These are phyloP conservation scores for Gymnorhina tibicen DNA, from an alignment of 2,113 vertebrate genomes.

Conservation along the genomic window DNA sequence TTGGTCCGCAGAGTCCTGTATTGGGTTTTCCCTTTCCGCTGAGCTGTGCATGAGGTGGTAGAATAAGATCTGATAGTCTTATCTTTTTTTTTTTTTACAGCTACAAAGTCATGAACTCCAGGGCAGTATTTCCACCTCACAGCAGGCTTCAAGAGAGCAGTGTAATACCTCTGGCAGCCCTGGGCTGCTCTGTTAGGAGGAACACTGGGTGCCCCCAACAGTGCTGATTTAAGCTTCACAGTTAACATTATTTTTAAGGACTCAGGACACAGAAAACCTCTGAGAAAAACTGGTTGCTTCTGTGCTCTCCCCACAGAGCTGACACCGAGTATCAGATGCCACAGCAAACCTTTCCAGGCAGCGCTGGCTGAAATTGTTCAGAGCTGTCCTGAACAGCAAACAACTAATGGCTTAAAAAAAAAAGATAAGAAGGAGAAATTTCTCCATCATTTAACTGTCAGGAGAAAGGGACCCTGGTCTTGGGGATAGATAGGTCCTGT, in stretches of 20 bases:
- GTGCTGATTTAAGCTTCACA: background rate
- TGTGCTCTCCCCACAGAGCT: background rate
- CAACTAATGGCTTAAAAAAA: background rate
- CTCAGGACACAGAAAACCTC: background rate
- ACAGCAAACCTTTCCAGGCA: background rate
- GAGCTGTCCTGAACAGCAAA: background rate
- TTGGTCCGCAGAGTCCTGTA: background rate
- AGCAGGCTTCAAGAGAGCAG: conserved; percentile 21
- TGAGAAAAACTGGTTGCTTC: background rate
- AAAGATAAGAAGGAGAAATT: background rate
- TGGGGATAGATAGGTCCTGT: background rate
- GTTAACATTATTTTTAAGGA: conserved; percentile 28
- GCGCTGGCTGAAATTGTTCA: background rate
- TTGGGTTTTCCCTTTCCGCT: background rate
- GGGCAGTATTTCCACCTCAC: conserved; percentile 41
- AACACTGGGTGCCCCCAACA: background rate
- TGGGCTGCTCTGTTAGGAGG: background rate
- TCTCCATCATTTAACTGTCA: background rate
- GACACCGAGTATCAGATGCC: background rate
- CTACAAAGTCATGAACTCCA: conserved; percentile 8
- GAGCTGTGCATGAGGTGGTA: background rate
- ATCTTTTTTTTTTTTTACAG: background rate
- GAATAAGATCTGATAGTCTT: background rate
- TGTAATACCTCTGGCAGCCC: background rate
- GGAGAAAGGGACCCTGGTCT: background rate